A percentile compares a stretch with the other conserved stretches of the same genome.
Conservation (phyloP, 2,113 vertebrate species). For the Elgaria multicarinata region DNA sequence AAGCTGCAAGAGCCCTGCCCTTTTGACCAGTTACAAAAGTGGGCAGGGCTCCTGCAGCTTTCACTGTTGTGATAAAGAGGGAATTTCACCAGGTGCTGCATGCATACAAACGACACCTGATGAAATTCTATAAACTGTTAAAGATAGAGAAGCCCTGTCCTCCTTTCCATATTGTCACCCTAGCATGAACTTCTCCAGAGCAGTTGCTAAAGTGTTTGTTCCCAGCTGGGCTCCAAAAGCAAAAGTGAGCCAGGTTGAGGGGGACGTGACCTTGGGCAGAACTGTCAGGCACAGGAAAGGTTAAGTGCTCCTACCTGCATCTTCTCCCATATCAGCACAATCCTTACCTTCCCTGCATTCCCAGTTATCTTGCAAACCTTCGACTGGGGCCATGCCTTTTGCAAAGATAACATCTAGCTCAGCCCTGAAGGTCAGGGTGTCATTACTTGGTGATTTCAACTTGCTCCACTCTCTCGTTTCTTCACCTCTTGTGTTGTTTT, state of each 20-base stretch:
- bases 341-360: neutral
- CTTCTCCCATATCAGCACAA: neutral
- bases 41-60: too few relatives aligned
- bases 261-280: neutral
- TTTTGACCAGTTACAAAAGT: too few relatives aligned
- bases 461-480: neutral
- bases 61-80: too few relatives aligned
- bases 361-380: neutral
- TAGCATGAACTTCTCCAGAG: neutral
- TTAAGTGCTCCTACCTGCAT: neutral
- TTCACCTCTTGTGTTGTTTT: neutral
- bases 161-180: too few relatives aligned
- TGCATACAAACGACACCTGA: too few relatives aligned
- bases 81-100: too few relatives aligned
- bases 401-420: neutral
- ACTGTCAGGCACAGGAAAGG: neutral
- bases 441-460: neutral
- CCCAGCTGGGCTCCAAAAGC: neutral
- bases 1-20: too few relatives aligned
- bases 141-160: too few relatives aligned
- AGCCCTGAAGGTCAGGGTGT: slow-evolving; percentile 2
- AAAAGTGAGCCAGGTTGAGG: neutral
- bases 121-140: too few relatives aligned
- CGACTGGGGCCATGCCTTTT: neutral
- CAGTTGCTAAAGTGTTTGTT: neutral